Conservation (phyloP, 2,113 vertebrate genomes). For the Nansenia antarctica region DNA sequence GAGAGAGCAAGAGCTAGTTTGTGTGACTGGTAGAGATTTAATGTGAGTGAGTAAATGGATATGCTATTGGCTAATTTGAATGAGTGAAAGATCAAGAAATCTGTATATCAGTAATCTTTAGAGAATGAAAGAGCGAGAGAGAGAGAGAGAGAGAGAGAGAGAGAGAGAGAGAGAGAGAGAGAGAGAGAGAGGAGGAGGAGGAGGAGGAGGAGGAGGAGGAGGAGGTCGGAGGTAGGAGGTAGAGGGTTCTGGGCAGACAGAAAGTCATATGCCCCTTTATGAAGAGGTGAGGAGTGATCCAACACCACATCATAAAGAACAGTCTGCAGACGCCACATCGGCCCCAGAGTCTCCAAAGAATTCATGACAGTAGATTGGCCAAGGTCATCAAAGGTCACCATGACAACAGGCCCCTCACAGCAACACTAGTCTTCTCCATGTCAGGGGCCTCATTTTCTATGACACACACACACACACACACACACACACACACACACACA, state of each 20-base stretch:
- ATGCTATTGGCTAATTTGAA: neutral
- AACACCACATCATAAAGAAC: conserved; percentile 23
- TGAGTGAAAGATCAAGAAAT: neutral
- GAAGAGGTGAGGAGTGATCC: conserved; percentile 53
- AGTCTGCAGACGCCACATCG: conserved; percentile 31
- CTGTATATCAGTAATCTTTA: conserved; percentile 17
- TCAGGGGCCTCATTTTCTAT: neutral
- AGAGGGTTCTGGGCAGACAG: too few species aligned
- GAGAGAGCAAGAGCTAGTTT: conserved; percentile 9
- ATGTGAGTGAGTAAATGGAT: neutral
- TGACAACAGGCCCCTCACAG: conserved; percentile 29
- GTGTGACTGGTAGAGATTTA: neutral
- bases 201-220: conserved; percentile 18
- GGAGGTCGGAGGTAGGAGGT: neutral
- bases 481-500: conserved; percentile 7
- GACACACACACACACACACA: conserved; percentile 14
- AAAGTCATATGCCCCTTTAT: conserved; percentile 25
- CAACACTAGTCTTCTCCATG: conserved; percentile 19
- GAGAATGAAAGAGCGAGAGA: neutral
- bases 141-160: conserved; percentile 4
- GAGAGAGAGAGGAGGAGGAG: neutral
- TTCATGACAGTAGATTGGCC: conserved; percentile 25
- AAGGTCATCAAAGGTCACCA: conserved; percentile 30
- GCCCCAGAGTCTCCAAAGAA: conserved; percentile 40
- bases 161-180: neutral